Base-by-base conservation (phyloP, 2,797 vertebrate species). In the Martes flavigula region DNA sequence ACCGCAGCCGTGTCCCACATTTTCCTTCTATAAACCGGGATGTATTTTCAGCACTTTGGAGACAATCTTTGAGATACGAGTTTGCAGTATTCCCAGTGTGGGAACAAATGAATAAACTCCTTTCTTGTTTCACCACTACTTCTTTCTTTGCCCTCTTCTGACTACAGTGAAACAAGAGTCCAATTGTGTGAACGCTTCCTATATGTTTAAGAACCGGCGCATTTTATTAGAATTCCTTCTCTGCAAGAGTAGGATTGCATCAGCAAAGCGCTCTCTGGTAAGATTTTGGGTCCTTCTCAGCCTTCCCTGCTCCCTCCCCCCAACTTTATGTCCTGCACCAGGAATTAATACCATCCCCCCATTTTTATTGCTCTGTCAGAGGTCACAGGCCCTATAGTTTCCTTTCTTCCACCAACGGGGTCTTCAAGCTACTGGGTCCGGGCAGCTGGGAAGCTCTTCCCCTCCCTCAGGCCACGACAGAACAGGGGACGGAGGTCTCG, bases 141-240 rank as follows among this genome's bases (percentile, higher is more conserved):
- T 48, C 15, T 15, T 46, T 75, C 43, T 48, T 27, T 75, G 43
- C 73, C 43, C 3, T 32, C 27, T 66, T 66, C 32, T 32, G 30
- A 30, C 62, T 18, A 35, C 7, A 66, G n/a, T 62, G 87, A 87
- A 87, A 72, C 14, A 96, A 79, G 66, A 75, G 46, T 25, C 60
- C 46, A 40, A 87, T 8, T 40, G 13, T 17, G 32, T 51, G 64
- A 91, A 79, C 43, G 20, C 18, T 88, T 48, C 48, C 7, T 77
- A 1, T 38, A 66, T 7, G 8, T 48, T 93, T 72, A 92, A 64
- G 72, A 90, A 54, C 51, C 51, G 54, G 5, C 46, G 17, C 25
- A n/a, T 93, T 95, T 92, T 84, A 23, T n/a, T 68, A 54, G 86
- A 92, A 93, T 92, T 81, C 43, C 51, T 90, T 89, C 58, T 92